These are phyloP conservation scores for Heteromyza rotundicornis DNA, from an alignment of 2,888 invertebrate species.

Conservation along the genomic window DNA sequence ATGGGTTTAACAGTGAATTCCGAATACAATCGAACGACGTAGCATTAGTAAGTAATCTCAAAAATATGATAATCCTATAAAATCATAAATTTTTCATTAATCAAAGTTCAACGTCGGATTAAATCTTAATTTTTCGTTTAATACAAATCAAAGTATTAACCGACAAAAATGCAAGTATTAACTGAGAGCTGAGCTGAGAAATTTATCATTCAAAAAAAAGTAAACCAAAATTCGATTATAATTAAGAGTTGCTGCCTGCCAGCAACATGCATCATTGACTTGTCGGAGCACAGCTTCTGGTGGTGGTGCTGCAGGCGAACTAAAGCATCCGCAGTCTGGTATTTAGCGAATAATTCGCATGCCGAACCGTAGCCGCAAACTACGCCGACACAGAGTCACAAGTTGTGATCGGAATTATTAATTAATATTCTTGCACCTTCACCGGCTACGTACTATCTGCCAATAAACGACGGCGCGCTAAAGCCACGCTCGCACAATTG, in stretches of 20 bases:
- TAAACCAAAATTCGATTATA: neutral
- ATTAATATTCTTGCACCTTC: slow-evolving; percentile 63
- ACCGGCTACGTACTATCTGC: slow-evolving; percentile 17
- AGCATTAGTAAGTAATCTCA: too few relatives aligned
- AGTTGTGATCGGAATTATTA: slow-evolving; percentile 59
- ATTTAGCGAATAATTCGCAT: slow-evolving; percentile 55
- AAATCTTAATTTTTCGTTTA: too few relatives aligned
- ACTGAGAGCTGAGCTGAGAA: neutral
- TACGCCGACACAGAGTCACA: slow-evolving; percentile 56
- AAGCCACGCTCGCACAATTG: neutral
- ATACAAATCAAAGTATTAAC: too few relatives aligned
- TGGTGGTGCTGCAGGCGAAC: too few relatives aligned
- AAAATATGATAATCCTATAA: too few relatives aligned
- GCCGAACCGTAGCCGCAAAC: slow-evolving; percentile 49
- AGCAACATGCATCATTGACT: too few relatives aligned
- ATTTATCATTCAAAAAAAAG: neutral
- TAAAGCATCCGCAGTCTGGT: slow-evolving; percentile 34
- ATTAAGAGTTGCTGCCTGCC: neutral
- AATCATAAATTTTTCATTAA: too few relatives aligned
- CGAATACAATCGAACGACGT: too few relatives aligned
- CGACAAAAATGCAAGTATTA: too few relatives aligned
- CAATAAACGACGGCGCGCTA: neutral
- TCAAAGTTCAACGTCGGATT: too few relatives aligned
- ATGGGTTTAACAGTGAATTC: too few relatives aligned
- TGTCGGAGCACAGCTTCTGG: too few relatives aligned